Evolutionary conservation across 2,797 vertebrate species (phyloP), one percentile per base, ranked within the genome.

Genomic region (Micromesistius poutassou): DNA sequence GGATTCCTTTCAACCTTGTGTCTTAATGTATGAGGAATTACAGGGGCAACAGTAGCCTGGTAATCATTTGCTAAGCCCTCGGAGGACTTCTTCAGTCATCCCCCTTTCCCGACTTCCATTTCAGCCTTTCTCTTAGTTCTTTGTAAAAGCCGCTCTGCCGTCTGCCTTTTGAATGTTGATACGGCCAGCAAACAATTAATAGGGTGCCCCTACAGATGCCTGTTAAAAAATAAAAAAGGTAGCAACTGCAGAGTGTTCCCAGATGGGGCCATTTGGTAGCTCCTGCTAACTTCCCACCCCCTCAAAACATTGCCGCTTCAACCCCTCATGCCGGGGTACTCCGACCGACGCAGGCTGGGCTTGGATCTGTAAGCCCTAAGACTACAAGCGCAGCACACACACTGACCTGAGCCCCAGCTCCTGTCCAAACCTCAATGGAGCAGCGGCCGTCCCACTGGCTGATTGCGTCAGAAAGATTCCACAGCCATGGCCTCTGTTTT

Each of bases 391-490:
- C 84, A 86, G 87, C 86, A 84, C 86, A 84, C 86, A 84, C 82
- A 80, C 86, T 88, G 88, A 89, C 85, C 88, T 80, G 83, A 89
- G 87, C 86, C 87, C 76, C 73, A 74, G 75, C 68, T 81, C 76
- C 80, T 36, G 85, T 87, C 83, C 84, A 89, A 89, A 88, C 90
- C 89, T 84, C 85, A 79, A 85, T 84, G 75, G 87, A 82, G 84
- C 80, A 80, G 81, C 80, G 87, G 89, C 87, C 89, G 82, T 88
- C 90, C 89, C 87, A 87, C 88, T 83, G 81, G 82, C 88, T 82
- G 87, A 86, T 93, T 93, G 91, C 91, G 88, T 93, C 92, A 93
- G 88, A 92, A 93, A 92, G 92, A 93, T 93, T 94, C 93, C 93
- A 94, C 87, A 93, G 90, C 82, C 85, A 78, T 86, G 88, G 89